These are phyloP conservation scores for Orthonyx spaldingii DNA, from an alignment of 2,113 vertebrate species.

Conservation along the genomic window DNA sequence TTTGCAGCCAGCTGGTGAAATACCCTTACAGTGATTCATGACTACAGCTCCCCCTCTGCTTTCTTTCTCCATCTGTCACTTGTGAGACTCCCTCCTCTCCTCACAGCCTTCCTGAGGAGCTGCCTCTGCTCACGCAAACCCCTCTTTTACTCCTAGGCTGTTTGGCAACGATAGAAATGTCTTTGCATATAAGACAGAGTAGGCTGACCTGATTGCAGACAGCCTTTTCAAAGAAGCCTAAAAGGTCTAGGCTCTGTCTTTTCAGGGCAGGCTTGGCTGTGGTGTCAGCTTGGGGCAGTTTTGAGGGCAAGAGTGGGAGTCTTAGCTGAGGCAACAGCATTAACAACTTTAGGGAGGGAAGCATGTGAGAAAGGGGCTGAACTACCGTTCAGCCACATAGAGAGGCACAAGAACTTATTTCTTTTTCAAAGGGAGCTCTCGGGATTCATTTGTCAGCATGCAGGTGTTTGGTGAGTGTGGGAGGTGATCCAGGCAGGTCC, in stretches of 20 bases:
- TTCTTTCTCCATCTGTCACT: slow-evolving; percentile 33
- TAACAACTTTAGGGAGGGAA: not conserved
- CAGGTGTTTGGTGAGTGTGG: not conserved
- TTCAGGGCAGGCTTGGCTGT: not conserved
- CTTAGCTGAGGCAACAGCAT: not conserved
- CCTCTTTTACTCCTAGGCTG: not conserved
- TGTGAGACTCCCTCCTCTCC: not conserved
- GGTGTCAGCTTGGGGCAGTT: not conserved
- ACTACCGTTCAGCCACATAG: not conserved
- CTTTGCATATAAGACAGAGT: not conserved
- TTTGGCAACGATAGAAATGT: not conserved
- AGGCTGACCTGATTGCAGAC: not conserved
- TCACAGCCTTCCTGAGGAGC: not conserved
- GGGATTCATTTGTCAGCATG: not conserved
- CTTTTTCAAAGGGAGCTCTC: slow-evolving; percentile 9
- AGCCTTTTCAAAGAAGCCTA: not conserved
- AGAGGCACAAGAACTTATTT: not conserved
- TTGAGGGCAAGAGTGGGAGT: not conserved
- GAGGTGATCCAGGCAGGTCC: not conserved
- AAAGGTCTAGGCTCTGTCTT: not conserved
- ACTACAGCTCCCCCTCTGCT: not conserved
- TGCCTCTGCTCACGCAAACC: not conserved
- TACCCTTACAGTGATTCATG: slow-evolving; percentile 11
- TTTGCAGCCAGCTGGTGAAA: slow-evolving; percentile 33
- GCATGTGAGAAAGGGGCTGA: not conserved